Evolutionary conservation across 1,140 invertebrate species (phyloP).

Genomic region (Magallana angulata): DNA sequence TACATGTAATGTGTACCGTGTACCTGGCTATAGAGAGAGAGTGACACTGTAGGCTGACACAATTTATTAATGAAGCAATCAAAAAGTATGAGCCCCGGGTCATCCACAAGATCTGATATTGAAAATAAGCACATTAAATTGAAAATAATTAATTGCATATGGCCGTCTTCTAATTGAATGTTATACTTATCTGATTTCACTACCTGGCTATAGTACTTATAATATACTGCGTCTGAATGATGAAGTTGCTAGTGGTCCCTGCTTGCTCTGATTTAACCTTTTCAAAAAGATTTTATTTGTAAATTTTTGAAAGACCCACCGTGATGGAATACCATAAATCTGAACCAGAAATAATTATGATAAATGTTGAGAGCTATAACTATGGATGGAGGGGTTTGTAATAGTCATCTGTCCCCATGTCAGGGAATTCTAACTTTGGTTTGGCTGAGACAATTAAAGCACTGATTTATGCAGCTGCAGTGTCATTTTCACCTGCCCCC

Average conservation of each 20-base stretch:
- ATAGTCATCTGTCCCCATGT: neutral
- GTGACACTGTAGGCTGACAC: neutral
- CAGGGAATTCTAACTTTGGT: neutral
- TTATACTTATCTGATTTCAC: neutral
- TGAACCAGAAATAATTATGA: no score
- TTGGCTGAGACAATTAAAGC: neutral
- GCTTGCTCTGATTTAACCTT: no score
- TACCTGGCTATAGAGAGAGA: neutral
- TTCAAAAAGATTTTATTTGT: no score
- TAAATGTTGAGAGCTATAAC: no score
- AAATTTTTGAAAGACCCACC: no score
- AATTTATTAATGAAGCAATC: slow-evolving; percentile 25
- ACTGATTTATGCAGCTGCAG: slow-evolving; percentile 22
- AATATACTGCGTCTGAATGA: no score
- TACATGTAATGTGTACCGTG: neutral
- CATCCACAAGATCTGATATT: neutral
- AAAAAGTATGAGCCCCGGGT: neutral
- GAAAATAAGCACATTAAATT: slow-evolving; percentile 11
- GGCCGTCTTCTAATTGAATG: neutral
- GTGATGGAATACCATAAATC: no score
- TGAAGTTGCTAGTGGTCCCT: no score
- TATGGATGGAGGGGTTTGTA: neutral
- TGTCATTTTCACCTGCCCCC: slow-evolving; percentile 18
- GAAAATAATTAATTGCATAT: slow-evolving; percentile 6
- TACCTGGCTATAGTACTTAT: no score